Conservation (phyloP, 2,888 invertebrate species). For the Drosophila melanosoma region DNA sequence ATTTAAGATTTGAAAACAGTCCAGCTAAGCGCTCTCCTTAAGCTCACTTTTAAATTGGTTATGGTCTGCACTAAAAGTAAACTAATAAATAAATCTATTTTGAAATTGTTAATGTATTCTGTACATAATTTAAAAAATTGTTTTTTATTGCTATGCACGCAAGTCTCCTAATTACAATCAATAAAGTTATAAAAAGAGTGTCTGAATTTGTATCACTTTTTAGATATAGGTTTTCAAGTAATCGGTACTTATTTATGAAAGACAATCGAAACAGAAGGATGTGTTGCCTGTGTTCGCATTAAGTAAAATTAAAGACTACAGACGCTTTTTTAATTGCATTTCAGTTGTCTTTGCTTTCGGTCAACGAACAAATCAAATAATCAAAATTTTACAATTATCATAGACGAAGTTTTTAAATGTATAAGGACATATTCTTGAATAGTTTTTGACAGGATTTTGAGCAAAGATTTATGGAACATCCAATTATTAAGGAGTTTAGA, state of each 20-base stretch:
- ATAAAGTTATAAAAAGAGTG: conserved; percentile 51
- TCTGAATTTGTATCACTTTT: conserved; percentile 56
- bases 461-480: conserved; percentile 5
- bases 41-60: conserved; percentile 44
- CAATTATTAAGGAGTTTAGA: not conserved
- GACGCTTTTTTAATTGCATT: conserved; percentile 13
- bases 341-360: not conserved
- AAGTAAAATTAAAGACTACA: conserved; percentile 15
- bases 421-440: conserved; percentile 10
- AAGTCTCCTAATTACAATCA: conserved; percentile 55
- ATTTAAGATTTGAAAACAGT: not conserved
- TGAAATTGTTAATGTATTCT: conserved; percentile 48
- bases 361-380: conserved; percentile 11
- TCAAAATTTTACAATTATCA: conserved; percentile 14
- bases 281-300: conserved; percentile 3
- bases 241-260: conserved; percentile 2
- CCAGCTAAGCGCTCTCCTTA: conserved; percentile 4
- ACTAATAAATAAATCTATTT: conserved; percentile 11
- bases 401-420: not conserved
- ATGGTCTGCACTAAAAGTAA: conserved; percentile 40
- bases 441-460: conserved; percentile 22
- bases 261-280: conserved; percentile 18
- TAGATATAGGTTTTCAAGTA: conserved; percentile 21
- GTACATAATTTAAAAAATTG: conserved; percentile 53
- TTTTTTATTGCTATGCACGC: conserved; percentile 64